Base-by-base conservation (phyloP, 2,888 invertebrate genomes). In the Cerceris ruficornis region DNA sequence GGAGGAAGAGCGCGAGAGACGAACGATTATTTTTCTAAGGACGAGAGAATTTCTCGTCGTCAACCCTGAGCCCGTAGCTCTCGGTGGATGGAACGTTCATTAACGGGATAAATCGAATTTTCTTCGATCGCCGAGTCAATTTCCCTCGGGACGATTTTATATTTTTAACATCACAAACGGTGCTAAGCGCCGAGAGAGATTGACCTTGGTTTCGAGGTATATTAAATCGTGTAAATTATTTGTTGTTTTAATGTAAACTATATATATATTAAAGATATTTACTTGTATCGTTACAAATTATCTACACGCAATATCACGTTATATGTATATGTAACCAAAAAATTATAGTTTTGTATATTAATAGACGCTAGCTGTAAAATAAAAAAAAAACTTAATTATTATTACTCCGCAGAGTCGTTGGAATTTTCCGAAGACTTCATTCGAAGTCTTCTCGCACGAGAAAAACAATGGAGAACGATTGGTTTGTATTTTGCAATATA, bases 281-380 rank as follows among this genome's bases (percentile, higher is more conserved):
- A 89, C 82, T 69, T 86, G 78, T 86, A 88, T 79, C 85, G 87
- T 90, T 91, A 90, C 86, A 83, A 81, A 87, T 84, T 84, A 86
- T 85, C 69, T 78, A 78, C 76, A 84, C 66, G 9, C 67, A 54
- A 65, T 49, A 72, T 66, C 73, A 71, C 77, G 80, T 83, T 80
- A 82, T 81, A 85, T 88, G 87, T 89, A 88, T 82, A 89, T 91
- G 90, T 91, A 91, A 92, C 91, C 88, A 91, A 87, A 90, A 89
- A 90, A 89, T 88, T 91, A 90, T 91, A 92, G 90, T 92, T 92
- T 92, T 91, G 90, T 92, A 92, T 91, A 92, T 90, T 91, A 88
- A 88, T 91, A 91, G 89, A 83, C 17, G 65, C 85, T 90, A 91
- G 87, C 77, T 90, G 90, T 91, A 91, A 72, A 91, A 90, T 91